Conservation (phyloP, 2,888 invertebrate species). For the Cosmia pyralina region DNA sequence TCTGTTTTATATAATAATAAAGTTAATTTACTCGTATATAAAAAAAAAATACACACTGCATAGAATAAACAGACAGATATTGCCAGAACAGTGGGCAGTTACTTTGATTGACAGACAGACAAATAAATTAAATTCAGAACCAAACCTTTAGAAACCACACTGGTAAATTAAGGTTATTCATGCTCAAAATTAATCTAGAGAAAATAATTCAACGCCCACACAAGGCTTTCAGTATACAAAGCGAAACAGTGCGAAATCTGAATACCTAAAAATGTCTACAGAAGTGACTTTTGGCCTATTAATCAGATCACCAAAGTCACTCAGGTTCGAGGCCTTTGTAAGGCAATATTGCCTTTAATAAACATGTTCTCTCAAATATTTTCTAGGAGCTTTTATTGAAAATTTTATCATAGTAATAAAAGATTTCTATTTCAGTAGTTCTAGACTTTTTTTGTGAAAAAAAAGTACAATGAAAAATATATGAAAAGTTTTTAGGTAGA, state of each 20-base stretch:
- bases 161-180: background rate
- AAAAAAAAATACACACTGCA: too few species aligned
- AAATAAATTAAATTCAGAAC: background rate
- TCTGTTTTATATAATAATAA: too few species aligned
- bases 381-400: constrained; percentile 32
- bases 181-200: background rate
- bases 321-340: constrained; percentile 32
- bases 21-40: too few species aligned
- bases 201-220: constrained; percentile 19
- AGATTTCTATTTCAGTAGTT: constrained; percentile 31
- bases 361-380: constrained; percentile 38
- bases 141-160: background rate
- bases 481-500: background rate
- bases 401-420: constrained; percentile 46
- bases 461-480: constrained; percentile 15
- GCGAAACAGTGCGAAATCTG: constrained; percentile 7
- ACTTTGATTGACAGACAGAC: background rate
- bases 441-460: background rate
- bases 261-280: constrained; percentile 2
- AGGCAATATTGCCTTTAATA: constrained; percentile 17
- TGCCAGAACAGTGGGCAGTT: too few species aligned
- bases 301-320: constrained; percentile 39
- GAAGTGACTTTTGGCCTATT: constrained; percentile 10
- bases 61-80: background rate
- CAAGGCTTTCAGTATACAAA: background rate